A percentile compares a stretch with the other conserved stretches of the same genome.
Evolutionary conservation across 2,797 vertebrate genomes (phyloP).

Genomic region (Eptatretus atami): DNA sequence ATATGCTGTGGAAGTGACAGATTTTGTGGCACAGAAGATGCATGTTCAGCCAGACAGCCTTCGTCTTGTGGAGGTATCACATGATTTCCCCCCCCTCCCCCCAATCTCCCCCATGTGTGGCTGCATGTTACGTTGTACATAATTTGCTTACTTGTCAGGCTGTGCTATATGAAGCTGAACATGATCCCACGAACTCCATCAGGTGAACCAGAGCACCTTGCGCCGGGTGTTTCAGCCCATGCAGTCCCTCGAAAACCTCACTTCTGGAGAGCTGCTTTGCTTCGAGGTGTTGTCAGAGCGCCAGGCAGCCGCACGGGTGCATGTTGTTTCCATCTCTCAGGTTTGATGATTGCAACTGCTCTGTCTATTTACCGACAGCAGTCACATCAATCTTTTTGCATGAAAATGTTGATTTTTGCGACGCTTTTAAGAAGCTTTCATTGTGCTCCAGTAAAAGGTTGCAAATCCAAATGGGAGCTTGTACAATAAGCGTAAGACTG

Average conservation of each 20-base stretch:
- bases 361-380: too few relatives aligned
- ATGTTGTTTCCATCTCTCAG: too few relatives aligned
- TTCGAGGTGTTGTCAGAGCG: neutral
- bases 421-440: too few relatives aligned
- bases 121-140: too few relatives aligned
- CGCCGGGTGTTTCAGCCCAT: neutral
- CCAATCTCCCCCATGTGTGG: neutral
- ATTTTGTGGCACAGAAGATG: conserved; percentile 48
- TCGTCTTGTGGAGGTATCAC: conserved; percentile 43
- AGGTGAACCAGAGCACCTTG: neutral
- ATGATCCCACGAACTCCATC: neutral
- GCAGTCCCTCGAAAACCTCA: neutral
- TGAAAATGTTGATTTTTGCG: too few relatives aligned
- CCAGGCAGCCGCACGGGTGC: neutral
- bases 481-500: too few relatives aligned
- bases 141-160: too few relatives aligned
- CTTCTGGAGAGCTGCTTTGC: neutral
- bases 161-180: too few relatives aligned
- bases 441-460: too few relatives aligned
- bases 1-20: conserved; percentile 52
- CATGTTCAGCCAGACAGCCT: conserved; percentile 59
- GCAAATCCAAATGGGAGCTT: too few relatives aligned
- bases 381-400: too few relatives aligned
- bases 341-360: neutral
- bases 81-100: neutral